Base-by-base conservation (phyloP, 2,888 invertebrate species). In the Lymantria dispar region DNA sequence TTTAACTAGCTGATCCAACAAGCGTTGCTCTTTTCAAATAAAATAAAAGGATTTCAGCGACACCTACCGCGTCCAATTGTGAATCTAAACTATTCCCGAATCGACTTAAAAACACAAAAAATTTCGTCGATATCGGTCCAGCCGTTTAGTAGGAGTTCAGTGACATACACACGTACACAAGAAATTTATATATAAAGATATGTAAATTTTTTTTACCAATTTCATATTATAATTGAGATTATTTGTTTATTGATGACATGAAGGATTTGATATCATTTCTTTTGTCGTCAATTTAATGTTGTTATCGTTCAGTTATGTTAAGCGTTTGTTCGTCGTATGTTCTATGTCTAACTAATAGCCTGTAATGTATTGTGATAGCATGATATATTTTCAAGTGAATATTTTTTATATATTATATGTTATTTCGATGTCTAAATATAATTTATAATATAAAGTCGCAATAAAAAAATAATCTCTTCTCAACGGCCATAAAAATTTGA, bases 341-440 rank as follows among this genome's bases (percentile, higher is more conserved):
- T 69, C 61, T 76, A 80, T 86, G 79, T 85, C 75, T 80, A 64
- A 88, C 84, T 88, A 87, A 89, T 84, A 63, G 84, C 85, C 78
- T 86, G 85, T 62, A 47, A 54, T 82, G 83, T 86, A 61, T 73
- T 79, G 79, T 83, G 72, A 68, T 47, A 84, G 88, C 87, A 87
- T 89, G 88, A 71, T 70, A 70, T 67, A 70, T 62, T 64, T 56
- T 56, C 50, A 62, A 65, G 65, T 58, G 59, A 54, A 61, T 64
- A 59, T 56, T 22, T 22, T 56, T 65, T 58, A 59, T 63, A 69
- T 61, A 59, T 56, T 66, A 63, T 64, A 50, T 61, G 57, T 68
- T 54, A 58, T 58, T 58, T 67, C 58, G 56, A 49, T 67, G 55
- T 64, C 50, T 56, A 37, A 64, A 22, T 7, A 48, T 59, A 54